Evolutionary conservation across 2,113 vertebrate genomes (phyloP), one percentile per base, ranked within the genome.

Genomic region (Rafetus swinhoei): DNA sequence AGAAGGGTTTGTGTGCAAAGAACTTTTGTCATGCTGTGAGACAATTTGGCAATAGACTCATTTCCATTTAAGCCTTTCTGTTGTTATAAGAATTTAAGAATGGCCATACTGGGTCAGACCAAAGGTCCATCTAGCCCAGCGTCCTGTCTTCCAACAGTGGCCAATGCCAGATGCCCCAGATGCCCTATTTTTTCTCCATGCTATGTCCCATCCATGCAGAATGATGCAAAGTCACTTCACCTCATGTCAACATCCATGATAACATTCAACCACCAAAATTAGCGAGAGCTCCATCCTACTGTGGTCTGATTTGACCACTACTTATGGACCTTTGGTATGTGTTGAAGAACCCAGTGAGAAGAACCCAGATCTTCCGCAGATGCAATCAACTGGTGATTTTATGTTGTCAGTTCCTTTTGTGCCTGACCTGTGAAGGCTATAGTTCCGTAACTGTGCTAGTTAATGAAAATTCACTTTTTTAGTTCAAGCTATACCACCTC

Each of bases 401-500:
- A 72, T 79, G 32, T 60, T 11, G 18, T 18, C 19, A 52, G 11
- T 35, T 72, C 54, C 6, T 7, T 1, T 85, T 9, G 9, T 59
- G 27, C 29, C 19, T 52, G 81, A 79, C 59, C 14, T 59, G 25
- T 29, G 79, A 32, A 16, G 8, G 0, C 18, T 62, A 55, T 35
- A 84, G 82, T 9, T 9, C n/a, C 1, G 2, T 24, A 72, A 29
- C 4, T 59, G 1, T 3, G 60, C 80, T 45, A 69, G 52, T 15
- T 72, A 21, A 8, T 72, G 18, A 72, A 18, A 35, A 69, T 65
- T 65, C 15, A 7, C 45, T 65, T 18, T 69, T 69, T 69, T 69
- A n/a, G 3, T 15, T 18, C 62, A 69, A n/a, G 15, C 1, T 4
- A 1, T 1, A 92, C 1, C 0, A 32, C 0, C 6, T 85, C 0